phyloP scores from a whole-genome alignment of 2,888 invertebrate species.

The Xestia c-nigrum region DNA sequence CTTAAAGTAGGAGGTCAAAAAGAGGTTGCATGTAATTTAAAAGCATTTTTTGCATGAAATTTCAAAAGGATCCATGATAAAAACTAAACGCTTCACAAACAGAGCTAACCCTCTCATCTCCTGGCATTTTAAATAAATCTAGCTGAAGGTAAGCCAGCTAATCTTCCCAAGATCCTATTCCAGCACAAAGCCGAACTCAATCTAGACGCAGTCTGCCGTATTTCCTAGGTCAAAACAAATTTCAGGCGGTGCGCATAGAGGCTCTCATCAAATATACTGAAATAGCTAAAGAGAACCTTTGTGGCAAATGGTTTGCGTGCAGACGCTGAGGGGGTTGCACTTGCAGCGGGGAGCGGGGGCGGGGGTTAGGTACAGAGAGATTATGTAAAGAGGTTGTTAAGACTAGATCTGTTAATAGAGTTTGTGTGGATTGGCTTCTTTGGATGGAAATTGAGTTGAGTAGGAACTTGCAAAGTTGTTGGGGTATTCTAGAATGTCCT shows the following conservation, averaged over 20 bases:
- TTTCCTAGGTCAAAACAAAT: conserved; percentile 74
- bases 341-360: conserved; percentile 49
- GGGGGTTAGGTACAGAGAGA: conserved; percentile 18
- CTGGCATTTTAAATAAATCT: conserved; percentile 62
- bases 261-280: conserved; percentile 67
- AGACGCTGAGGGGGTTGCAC: conserved; percentile 32
- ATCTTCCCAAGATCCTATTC: conserved; percentile 57
- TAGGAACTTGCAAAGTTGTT: not conserved
- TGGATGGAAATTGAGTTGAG: conserved; percentile 1
- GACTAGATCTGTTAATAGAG: not conserved
- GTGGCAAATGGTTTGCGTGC: conserved; percentile 68
- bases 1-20: too few species aligned
- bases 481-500: not conserved
- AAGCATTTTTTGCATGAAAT: not conserved
- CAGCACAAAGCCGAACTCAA: conserved; percentile 70
- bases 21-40: not conserved
- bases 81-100: conserved; percentile 10
- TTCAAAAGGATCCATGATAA: not conserved
- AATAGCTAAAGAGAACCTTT: conserved; percentile 74
- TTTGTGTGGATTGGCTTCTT: not conserved
- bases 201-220: conserved; percentile 64
- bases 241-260: conserved; percentile 53
- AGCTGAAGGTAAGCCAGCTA: conserved; percentile 45
- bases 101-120: conserved; percentile 47
- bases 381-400: not conserved